A percentile compares a stretch with the other conserved stretches of the same genome.
phyloP scores from a whole-genome alignment of 2,888 invertebrate species.

The Cordilura impudica region DNA sequence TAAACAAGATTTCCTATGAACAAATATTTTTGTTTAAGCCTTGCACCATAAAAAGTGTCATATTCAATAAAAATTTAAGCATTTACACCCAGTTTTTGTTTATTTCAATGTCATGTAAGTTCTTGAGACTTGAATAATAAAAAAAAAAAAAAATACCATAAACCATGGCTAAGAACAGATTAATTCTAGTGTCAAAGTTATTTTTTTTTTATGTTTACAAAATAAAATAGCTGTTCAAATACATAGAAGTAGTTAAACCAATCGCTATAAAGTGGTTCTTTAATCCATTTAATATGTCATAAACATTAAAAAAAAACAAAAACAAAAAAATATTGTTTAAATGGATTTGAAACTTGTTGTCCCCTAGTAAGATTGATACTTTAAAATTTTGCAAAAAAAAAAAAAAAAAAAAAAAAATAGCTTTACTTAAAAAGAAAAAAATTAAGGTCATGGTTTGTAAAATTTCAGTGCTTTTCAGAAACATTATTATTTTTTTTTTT shows the following conservation, averaged over 20 bases:
- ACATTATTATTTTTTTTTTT: not conserved
- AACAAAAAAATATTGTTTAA: not conserved
- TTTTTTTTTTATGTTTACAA: not conserved
- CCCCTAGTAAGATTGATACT: not conserved
- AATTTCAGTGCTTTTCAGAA: too few relatives aligned
- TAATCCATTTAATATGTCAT: conserved; percentile 37
- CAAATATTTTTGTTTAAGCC: conserved; percentile 13
- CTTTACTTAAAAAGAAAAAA: too few relatives aligned
- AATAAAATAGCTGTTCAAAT: not conserved
- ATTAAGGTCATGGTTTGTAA: conserved; percentile 45
- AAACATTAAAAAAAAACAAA: not conserved
- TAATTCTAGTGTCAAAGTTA: conserved; percentile 32
- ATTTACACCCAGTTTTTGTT: not conserved
- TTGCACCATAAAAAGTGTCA: conserved; percentile 52
- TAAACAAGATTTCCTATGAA: conserved; percentile 15
- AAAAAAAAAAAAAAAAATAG: too few relatives aligned
- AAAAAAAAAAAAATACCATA: conserved; percentile 6
- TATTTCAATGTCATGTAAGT: conserved; percentile 38
- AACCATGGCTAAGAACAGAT: conserved; percentile 37
- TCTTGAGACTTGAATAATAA: not conserved
- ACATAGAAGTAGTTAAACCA: not conserved
- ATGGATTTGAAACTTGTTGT: conserved; percentile 26
- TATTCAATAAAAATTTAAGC: conserved; percentile 42
- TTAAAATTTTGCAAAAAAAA: not conserved
- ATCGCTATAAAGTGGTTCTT: not conserved